Evolutionary conservation across 2,113 vertebrate species (phyloP).

Genomic region (Tauraco erythrolophus): DNA sequence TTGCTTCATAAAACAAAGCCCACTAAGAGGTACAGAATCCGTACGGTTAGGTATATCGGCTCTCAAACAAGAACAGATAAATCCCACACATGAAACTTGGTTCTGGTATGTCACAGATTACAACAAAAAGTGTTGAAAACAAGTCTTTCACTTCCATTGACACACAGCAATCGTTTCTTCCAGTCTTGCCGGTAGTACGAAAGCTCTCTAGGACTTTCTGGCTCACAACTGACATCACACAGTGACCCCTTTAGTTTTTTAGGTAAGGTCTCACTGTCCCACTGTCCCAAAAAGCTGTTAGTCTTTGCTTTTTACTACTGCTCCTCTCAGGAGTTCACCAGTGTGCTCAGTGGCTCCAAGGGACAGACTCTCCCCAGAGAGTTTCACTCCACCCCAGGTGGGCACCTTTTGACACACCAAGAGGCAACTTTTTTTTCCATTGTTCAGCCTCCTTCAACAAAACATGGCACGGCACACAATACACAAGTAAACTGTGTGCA

Average conservation of each 20-base stretch:
- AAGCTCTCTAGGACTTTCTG: not conserved
- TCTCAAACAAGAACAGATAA: not conserved
- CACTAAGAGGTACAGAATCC: not conserved
- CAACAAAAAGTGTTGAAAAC: not conserved
- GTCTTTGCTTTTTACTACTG: not conserved
- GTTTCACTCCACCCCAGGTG: not conserved
- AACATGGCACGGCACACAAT: not conserved
- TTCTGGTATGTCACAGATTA: not conserved
- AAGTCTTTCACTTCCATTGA: not conserved
- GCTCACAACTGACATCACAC: not conserved
- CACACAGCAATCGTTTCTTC: not conserved
- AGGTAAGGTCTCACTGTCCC: not conserved
- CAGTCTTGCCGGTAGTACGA: not conserved
- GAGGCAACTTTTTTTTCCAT: accelerated
- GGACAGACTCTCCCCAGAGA: not conserved
- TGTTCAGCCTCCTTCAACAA: not conserved
- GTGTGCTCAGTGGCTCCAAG: not conserved
- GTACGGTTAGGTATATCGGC: not conserved
- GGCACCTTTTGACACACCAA: not conserved
- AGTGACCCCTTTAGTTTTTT: not conserved
- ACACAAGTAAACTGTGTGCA: not conserved
- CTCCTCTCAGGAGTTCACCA: not conserved
- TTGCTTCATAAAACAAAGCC: not conserved
- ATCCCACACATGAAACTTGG: not conserved
- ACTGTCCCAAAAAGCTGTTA: not conserved